phyloP scores from a whole-genome alignment of 2,797 vertebrate genomes.

The Cetoscarus ocellatus region DNA sequence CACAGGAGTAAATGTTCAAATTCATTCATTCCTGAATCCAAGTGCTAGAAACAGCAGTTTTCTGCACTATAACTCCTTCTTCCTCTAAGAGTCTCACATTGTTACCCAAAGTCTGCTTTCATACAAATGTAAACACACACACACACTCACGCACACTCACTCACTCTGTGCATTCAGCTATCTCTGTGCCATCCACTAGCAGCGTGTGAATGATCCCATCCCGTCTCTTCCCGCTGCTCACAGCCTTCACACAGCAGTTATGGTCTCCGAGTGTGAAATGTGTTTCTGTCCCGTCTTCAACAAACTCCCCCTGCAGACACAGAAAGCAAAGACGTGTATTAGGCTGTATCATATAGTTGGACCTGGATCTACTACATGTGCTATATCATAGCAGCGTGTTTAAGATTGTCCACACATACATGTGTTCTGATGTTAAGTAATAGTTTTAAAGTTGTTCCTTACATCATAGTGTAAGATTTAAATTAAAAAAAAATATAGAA shows the following conservation, averaged over 20 bases:
- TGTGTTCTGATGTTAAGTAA: too few species aligned
- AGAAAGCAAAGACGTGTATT: not conserved
- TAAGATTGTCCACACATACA: too few species aligned
- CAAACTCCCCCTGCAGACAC: conserved; percentile 92
- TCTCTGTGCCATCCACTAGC: conserved; percentile 91
- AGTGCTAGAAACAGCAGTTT: conserved; percentile 8
- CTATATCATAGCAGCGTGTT: too few species aligned
- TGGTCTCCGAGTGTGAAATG: conserved; percentile 93
- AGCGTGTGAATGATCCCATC: conserved; percentile 97
- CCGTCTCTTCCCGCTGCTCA: conserved; percentile 95
- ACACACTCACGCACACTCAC: not conserved
- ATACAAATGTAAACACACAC: not conserved
- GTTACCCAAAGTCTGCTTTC: conserved; percentile 7
- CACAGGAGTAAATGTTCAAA: not conserved
- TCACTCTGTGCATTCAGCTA: conserved; percentile 89
- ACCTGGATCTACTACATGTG: not conserved
- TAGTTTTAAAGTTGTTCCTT: too few species aligned
- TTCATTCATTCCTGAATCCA: conserved; percentile 22
- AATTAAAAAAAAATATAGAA: too few species aligned
- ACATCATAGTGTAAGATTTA: too few species aligned
- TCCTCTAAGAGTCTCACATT: conserved; percentile 6
- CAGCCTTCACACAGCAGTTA: conserved; percentile 95
- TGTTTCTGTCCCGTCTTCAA: conserved; percentile 97
- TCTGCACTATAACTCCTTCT: not conserved
- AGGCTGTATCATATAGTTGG: not conserved